These are phyloP conservation scores for Hydrolagus affinis DNA, from an alignment of 2,113 vertebrate species.

Conservation along the genomic window DNA sequence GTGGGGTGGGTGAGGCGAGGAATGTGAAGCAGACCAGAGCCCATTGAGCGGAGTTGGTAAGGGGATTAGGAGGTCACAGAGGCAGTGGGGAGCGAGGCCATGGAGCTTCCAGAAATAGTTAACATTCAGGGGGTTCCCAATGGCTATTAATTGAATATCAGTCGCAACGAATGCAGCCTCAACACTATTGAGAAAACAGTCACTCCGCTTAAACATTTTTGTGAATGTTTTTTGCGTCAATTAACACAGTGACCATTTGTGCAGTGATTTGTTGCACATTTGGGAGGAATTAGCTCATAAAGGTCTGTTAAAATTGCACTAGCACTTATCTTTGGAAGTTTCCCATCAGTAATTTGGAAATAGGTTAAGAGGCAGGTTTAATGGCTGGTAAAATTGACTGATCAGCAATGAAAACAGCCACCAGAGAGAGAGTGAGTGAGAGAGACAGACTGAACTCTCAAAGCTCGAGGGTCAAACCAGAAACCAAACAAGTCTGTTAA, in stretches of 20 bases:
- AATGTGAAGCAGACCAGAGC: no score
- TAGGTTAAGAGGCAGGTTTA: not conserved
- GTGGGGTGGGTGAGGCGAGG: no score
- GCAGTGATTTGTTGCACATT: not conserved
- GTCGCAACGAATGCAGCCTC: not conserved
- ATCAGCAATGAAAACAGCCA: not conserved
- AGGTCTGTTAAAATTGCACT: not conserved
- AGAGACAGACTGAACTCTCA: not conserved
- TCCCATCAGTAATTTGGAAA: not conserved
- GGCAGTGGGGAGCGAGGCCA: no score
- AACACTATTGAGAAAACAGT: not conserved
- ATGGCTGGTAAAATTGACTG: constrained; percentile 16
- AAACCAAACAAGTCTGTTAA: not conserved
- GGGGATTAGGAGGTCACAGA: no score
- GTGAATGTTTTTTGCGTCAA: no score
- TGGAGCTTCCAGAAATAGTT: no score
- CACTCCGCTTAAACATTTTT: no score
- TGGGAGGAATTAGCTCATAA: not conserved
- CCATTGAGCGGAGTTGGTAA: no score
- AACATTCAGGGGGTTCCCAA: no score
- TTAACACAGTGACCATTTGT: not conserved
- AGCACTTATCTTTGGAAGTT: not conserved
- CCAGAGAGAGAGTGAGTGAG: not conserved
- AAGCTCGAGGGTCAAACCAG: not conserved
- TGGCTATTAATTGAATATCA: not conserved